phyloP scores from a whole-genome alignment of 2,113 vertebrate species.

The Fulica atra region DNA sequence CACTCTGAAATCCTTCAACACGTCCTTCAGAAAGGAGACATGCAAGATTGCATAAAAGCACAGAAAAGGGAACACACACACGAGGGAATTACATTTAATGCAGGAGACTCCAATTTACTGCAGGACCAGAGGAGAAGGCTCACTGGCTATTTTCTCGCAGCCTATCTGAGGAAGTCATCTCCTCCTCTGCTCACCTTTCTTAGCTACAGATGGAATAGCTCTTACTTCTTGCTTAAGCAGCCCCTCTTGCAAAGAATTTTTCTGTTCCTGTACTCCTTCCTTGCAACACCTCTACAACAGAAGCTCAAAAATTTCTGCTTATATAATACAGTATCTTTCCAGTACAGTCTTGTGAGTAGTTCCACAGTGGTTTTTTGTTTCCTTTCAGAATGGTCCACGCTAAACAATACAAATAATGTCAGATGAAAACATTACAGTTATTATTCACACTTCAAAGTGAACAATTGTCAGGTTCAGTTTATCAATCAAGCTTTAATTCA shows the following conservation, averaged over 20 bases:
- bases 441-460: not conserved
- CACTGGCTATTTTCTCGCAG: not conserved
- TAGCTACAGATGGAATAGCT: not conserved
- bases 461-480: not conserved
- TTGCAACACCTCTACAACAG: not conserved
- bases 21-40: not conserved
- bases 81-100: not conserved
- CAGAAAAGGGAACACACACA: not conserved
- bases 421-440: not conserved
- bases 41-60: not conserved
- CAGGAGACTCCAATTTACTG: not conserved
- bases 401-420: not conserved
- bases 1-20: not conserved
- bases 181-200: not conserved
- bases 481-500: not conserved
- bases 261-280: not conserved
- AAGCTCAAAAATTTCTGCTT: not conserved
- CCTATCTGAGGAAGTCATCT: not conserved
- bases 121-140: not conserved
- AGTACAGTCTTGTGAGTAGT: not conserved
- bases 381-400: not conserved
- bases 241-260: not conserved
- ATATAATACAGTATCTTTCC: not conserved
- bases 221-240: not conserved
- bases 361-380: not conserved